phyloP scores from a whole-genome alignment of 2,113 vertebrate species.

The Dicentrarchus labrax region DNA sequence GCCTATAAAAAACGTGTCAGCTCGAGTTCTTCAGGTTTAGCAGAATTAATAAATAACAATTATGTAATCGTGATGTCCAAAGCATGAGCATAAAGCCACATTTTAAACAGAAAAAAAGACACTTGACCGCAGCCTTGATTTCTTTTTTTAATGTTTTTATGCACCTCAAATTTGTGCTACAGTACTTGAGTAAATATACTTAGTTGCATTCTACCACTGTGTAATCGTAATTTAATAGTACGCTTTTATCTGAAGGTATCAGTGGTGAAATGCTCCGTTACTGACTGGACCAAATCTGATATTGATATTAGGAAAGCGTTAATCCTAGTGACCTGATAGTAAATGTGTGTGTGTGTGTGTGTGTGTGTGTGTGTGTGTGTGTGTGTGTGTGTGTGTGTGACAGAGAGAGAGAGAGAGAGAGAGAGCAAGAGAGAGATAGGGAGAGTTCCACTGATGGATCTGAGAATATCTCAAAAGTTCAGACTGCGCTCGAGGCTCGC shows the following conservation, averaged over 20 bases:
- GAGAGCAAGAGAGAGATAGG: too few species aligned
- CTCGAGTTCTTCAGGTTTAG: not conserved
- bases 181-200: too few species aligned
- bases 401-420: too few species aligned
- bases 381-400: too few species aligned
- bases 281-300: not conserved
- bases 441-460: slow-evolving; percentile 44
- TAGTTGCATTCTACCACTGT: not conserved
- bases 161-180: too few species aligned
- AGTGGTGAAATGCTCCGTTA: not conserved
- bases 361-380: slow-evolving; percentile 28
- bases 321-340: slow-evolving; percentile 1
- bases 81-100: not conserved
- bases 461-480: slow-evolving; percentile 69
- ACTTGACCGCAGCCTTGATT: too few species aligned
- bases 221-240: not conserved
- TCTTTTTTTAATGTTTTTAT: not conserved
- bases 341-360: slow-evolving; percentile 15
- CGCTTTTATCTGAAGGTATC: not conserved
- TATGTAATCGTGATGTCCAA: not conserved
- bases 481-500: slow-evolving; percentile 66
- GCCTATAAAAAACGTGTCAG: not conserved
- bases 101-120: not conserved
- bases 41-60: too few species aligned
- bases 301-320: not conserved